These are phyloP conservation scores for Dipodomys stephensi DNA, from an alignment of 2,113 vertebrate genomes.

Conservation along the genomic window DNA sequence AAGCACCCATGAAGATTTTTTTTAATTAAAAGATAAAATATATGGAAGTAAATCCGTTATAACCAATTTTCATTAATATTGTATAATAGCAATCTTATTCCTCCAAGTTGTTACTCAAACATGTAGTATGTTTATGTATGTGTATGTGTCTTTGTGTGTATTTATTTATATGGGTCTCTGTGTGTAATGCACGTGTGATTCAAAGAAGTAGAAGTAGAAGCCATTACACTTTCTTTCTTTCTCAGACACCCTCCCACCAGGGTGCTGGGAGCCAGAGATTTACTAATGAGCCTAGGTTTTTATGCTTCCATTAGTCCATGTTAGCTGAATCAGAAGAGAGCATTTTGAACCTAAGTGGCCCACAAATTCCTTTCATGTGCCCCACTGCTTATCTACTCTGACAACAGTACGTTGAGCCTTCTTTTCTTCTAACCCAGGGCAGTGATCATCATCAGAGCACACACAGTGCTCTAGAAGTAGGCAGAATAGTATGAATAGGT, in stretches of 20 bases:
- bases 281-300: constrained; percentile 88
- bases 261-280: constrained; percentile 84
- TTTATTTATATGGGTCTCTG: neutral
- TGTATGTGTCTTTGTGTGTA: neutral
- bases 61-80: neutral
- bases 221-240: constrained; percentile 77
- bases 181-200: neutral
- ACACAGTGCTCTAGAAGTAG: constrained; percentile 86
- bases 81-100: neutral
- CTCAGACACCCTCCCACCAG: constrained; percentile 84
- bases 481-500: constrained; percentile 88
- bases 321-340: constrained; percentile 86
- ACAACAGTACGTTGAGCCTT: constrained; percentile 89
- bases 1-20: neutral
- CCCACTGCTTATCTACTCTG: constrained; percentile 90
- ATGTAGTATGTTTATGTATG: neutral
- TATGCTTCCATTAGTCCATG: constrained; percentile 86
- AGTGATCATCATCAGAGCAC: constrained; percentile 83
- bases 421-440: constrained; percentile 88
- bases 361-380: constrained; percentile 88
- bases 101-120: neutral
- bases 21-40: neutral
- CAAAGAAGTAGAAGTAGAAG: constrained; percentile 44
- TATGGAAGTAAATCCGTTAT: neutral
- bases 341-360: constrained; percentile 83